Base-by-base conservation (phyloP, 2,113 vertebrate species). In the Toxotes jaculatrix region DNA sequence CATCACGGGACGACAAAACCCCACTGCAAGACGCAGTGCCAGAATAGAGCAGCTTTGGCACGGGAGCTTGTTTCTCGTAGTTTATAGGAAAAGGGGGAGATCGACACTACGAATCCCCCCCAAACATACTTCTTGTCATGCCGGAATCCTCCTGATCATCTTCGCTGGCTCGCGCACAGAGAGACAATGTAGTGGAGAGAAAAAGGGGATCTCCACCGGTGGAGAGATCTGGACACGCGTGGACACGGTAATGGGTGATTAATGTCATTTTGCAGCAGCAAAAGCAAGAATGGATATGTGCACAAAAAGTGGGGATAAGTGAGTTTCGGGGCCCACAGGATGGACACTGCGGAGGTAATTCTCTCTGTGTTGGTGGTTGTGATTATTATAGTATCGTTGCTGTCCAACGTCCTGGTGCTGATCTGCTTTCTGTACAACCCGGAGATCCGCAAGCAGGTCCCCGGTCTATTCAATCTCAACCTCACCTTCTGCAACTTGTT, bases 381-480 rank as follows among this genome's bases (percentile, higher is more conserved):
- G 84, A 95, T 99, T 82, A 98, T 98, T 77, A 92, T 96, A 23
- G 97, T 99, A 85, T 97, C 97, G 90, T 89, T 98, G 96, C 96
- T 99, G 95, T 97, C 98, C 96, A 99, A 99, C 88, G 94, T 97
- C 85, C 92, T 98, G 96, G 98, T 99, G 96, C 96, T 99, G 95
- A 93, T 98, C 92, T 99, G 98, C 94, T 97, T 99, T 83, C 89
- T 98, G 75, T 95, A 96, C 94, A 99, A 96, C 84, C 93, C 96
- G 1, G 97, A 99, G 93, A 97, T 99, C 93, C 96, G 98, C 87
- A 97, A 96, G 91, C 98, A 98, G 93, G 98, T 97, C 9, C 97
- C 98, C 0, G 96, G 97, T 81, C 94, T 99, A 80, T 99, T 99
- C 94, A 99, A 96, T 90, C 97, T 99, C 89, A 99, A 99, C 95